Conservation (phyloP, 2,113 vertebrate species). For the Aptenodytes patagonicus region DNA sequence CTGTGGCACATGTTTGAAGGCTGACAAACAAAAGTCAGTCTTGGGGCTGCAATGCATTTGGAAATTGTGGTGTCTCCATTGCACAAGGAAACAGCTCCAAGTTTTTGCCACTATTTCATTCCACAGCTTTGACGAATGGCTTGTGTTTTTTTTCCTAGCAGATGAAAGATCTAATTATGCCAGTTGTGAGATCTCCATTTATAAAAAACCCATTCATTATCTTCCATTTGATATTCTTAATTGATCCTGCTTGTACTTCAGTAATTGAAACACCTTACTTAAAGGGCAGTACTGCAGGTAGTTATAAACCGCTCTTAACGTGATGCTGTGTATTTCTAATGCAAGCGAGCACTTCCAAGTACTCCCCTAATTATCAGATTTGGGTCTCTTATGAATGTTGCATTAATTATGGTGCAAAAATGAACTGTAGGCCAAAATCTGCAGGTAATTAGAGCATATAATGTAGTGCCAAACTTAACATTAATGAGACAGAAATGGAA, state of each 20-base stretch:
- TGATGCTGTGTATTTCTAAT: not conserved
- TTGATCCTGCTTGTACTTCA: conserved; percentile 29
- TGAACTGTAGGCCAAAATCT: conserved; percentile 48
- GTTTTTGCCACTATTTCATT: not conserved
- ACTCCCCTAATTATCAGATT: conserved; percentile 10
- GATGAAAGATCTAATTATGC: not conserved
- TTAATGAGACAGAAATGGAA: not conserved
- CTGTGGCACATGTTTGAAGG: not conserved
- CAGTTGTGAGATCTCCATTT: not conserved
- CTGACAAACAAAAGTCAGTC: not conserved
- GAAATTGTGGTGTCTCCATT: not conserved
- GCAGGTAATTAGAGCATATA: conserved; percentile 58
- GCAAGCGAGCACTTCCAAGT: not conserved
- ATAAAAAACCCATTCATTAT: not conserved
- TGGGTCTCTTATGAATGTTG: not conserved
- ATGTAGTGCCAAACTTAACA: not conserved
- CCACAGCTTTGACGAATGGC: not conserved
- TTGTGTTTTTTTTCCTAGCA: not conserved
- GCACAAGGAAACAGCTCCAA: not conserved
- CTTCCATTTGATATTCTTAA: conserved; percentile 37
- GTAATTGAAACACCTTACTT: conserved; percentile 42
- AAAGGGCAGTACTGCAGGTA: not conserved
- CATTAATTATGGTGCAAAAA: conserved; percentile 57
- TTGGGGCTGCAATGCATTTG: not conserved
- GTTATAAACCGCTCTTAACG: not conserved